Conservation (phyloP, 2,888 invertebrate species). For the Perizoma affinitatum region DNA sequence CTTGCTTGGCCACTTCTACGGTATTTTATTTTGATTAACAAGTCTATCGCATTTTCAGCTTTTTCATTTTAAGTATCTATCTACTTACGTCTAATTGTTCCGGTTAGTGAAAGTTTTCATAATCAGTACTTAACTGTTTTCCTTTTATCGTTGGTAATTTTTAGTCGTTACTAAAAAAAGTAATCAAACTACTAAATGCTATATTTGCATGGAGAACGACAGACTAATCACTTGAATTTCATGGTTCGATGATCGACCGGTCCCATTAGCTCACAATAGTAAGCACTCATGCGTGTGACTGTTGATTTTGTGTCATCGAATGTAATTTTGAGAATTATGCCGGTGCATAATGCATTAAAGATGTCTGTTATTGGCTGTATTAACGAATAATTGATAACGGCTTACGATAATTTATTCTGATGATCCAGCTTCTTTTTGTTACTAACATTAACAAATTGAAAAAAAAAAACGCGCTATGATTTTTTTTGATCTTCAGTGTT, state of each 20-base stretch:
- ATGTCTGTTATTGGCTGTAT: neutral
- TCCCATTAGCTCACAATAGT: slow-evolving; percentile 22
- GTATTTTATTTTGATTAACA: neutral
- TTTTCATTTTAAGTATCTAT: no score
- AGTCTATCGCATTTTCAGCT: no score
- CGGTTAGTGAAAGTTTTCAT: no score
- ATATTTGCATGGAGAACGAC: slow-evolving; percentile 43
- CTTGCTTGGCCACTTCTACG: slow-evolving; percentile 2
- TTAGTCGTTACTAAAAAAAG: neutral
- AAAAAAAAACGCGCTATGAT: neutral
- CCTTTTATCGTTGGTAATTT: neutral
- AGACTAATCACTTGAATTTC: slow-evolving; percentile 39
- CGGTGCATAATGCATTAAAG: neutral
- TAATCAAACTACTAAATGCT: slow-evolving; percentile 13
- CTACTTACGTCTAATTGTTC: no score
- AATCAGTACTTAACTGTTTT: no score
- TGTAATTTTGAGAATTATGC: slow-evolving; percentile 8
- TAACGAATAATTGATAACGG: neutral
- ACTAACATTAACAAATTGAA: neutral
- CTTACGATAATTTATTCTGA: neutral
- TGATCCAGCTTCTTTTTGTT: no score
- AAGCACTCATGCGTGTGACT: slow-evolving; percentile 27
- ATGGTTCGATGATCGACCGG: slow-evolving; percentile 34
- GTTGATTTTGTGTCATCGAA: slow-evolving; percentile 22
- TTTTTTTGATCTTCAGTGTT: neutral